A percentile compares a stretch with the other conserved stretches of the same genome.
Conservation (phyloP, 2,888 invertebrate species). For the Idaea aversata region DNA sequence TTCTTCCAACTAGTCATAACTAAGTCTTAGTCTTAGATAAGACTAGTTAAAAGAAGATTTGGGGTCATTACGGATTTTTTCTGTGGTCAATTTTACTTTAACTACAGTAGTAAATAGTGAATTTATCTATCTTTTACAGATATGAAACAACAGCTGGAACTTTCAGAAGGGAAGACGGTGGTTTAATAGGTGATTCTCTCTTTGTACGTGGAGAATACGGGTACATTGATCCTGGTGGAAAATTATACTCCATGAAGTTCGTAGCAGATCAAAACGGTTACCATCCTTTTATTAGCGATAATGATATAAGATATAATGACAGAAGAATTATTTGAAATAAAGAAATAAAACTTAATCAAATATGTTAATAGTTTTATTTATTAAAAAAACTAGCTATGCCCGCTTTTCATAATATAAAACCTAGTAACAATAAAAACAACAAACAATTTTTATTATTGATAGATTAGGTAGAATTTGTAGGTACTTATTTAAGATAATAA, state of each 20-base stretch:
- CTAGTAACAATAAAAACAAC: too few species aligned
- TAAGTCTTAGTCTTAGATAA: too few species aligned
- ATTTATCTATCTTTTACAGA: slow-evolving; percentile 36
- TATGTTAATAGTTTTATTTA: slow-evolving; percentile 9
- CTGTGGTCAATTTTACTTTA: too few species aligned
- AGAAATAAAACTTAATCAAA: slow-evolving; percentile 15
- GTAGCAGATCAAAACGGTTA: slow-evolving; percentile 82
- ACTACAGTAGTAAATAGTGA: too few species aligned
- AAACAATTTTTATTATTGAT: too few species aligned
- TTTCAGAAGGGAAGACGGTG: slow-evolving; percentile 74
- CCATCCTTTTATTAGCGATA: slow-evolving; percentile 45
- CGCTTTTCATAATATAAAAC: too few species aligned
- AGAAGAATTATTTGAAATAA: slow-evolving; percentile 54
- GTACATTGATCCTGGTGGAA: slow-evolving; percentile 76
- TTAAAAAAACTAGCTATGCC: too few species aligned
- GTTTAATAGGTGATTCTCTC: slow-evolving; percentile 43
- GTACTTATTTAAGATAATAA: too few species aligned
- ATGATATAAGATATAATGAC: slow-evolving; percentile 63
- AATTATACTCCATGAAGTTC: slow-evolving; percentile 62
- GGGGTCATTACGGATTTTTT: not conserved
- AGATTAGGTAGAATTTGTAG: too few species aligned
- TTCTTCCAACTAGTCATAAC: slow-evolving; percentile 11
- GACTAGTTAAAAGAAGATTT: too few species aligned
- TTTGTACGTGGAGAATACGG: slow-evolving; percentile 73
- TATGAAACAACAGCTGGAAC: slow-evolving; percentile 76